These are phyloP conservation scores for Rhopalosiphum nymphaeae DNA, from an alignment of 2,888 invertebrate species.

Conservation along the genomic window DNA sequence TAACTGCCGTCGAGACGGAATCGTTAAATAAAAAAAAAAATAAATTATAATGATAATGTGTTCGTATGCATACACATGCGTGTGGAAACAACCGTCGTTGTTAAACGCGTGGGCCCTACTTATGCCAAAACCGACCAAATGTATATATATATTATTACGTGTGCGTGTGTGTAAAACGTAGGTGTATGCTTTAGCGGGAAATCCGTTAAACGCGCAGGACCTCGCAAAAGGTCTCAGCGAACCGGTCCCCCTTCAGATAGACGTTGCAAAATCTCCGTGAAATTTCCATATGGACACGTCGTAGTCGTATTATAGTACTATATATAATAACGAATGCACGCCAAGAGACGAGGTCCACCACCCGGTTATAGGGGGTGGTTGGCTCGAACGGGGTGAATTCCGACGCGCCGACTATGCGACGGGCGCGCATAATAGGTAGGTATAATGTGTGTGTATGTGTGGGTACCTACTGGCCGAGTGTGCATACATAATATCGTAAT, in stretches of 20 bases:
- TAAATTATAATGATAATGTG: neutral
- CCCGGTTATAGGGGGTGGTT: neutral
- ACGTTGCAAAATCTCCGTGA: slow-evolving; percentile 42
- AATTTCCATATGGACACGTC: slow-evolving; percentile 26
- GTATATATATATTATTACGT: neutral
- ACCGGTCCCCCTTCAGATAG: slow-evolving; percentile 29
- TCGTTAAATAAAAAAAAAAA: neutral
- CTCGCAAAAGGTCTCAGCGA: neutral
- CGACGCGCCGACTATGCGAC: neutral
- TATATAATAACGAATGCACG: neutral
- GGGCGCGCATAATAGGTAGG: neutral
- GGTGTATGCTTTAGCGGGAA: neutral
- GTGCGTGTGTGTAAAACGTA: too few relatives aligned
- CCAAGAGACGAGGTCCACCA: neutral
- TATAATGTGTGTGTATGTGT: neutral
- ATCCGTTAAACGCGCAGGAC: neutral
- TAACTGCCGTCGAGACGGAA: neutral
- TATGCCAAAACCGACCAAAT: neutral
- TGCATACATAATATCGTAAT: neutral
- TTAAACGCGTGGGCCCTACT: neutral
- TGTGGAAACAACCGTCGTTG: neutral
- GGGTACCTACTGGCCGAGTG: neutral
- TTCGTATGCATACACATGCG: neutral
- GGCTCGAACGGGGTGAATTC: slow-evolving; percentile 43
- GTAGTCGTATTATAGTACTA: too few relatives aligned